These are phyloP conservation scores for Opisthograptis luteolata DNA, from an alignment of 2,888 invertebrate species.

Conservation along the genomic window DNA sequence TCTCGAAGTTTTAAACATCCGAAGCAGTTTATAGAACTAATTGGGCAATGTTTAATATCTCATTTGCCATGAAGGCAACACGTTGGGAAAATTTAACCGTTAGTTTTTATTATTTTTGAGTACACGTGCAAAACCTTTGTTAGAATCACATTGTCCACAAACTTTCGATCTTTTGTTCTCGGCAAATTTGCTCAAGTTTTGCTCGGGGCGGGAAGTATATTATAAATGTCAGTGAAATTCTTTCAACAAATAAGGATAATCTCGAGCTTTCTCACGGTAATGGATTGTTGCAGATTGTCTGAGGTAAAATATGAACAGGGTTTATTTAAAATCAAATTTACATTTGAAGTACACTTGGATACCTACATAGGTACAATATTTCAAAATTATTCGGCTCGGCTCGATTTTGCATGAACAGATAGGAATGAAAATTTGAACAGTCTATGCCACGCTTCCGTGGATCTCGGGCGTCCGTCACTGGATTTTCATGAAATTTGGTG, in stretches of 20 bases:
- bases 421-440: too few species aligned
- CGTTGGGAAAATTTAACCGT: constrained; percentile 6
- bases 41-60: constrained; percentile 22
- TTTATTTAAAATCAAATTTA: constrained; percentile 2
- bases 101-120: neutral
- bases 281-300: constrained; percentile 20
- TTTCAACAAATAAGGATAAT: constrained; percentile 25
- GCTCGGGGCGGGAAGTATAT: constrained; percentile 20
- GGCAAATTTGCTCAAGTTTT: neutral
- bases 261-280: constrained; percentile 24
- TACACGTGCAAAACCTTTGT: neutral
- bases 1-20: constrained; percentile 43
- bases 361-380: too few species aligned
- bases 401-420: too few species aligned
- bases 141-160: constrained; percentile 13
- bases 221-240: constrained; percentile 27
- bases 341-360: neutral
- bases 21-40: constrained; percentile 41
- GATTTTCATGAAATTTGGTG: too few species aligned
- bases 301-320: constrained; percentile 12
- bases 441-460: too few species aligned
- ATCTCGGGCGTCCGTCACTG: too few species aligned
- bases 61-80: constrained; percentile 7
- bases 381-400: too few species aligned
- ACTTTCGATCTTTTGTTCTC: constrained; percentile 21